These are phyloP conservation scores for Chelmon rostratus DNA, from an alignment of 2,797 vertebrate species.

Conservation along the genomic window DNA sequence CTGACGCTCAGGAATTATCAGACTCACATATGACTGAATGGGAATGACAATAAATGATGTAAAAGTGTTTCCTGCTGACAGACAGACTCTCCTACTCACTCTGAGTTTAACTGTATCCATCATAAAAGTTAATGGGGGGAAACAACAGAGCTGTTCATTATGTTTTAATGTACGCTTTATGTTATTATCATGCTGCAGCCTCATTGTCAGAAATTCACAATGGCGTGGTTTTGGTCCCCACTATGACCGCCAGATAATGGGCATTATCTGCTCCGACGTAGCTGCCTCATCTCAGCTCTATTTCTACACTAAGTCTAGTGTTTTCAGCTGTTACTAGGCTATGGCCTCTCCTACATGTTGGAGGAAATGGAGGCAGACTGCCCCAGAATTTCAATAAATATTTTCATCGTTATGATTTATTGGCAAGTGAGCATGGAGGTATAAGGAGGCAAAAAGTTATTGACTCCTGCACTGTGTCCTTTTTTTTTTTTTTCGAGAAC, in stretches of 20 bases:
- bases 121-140: too few relatives aligned
- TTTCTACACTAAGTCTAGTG: slow-evolving; percentile 23
- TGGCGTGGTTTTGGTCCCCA: background rate
- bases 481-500: background rate
- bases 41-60: too few relatives aligned
- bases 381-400: slow-evolving; percentile 16
- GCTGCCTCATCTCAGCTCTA: slow-evolving; percentile 12
- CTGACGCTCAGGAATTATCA: background rate
- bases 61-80: too few relatives aligned
- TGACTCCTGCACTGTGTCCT: background rate
- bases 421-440: background rate
- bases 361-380: background rate
- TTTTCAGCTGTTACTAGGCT: slow-evolving; percentile 25
- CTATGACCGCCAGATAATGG: background rate
- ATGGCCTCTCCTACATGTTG: background rate
- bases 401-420: background rate
- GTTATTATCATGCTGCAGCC: too few relatives aligned
- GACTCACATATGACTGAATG: too few relatives aligned
- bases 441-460: background rate
- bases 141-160: too few relatives aligned
- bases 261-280: slow-evolving; percentile 28
- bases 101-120: too few relatives aligned
- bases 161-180: too few relatives aligned
- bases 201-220: too few relatives aligned
- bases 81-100: too few relatives aligned